Percentiles rank a stretch among this genome's conserved stretches.
These are phyloP conservation scores for Drosophila lini DNA, from an alignment of 1,140 invertebrate genomes.

Conservation along the genomic window DNA sequence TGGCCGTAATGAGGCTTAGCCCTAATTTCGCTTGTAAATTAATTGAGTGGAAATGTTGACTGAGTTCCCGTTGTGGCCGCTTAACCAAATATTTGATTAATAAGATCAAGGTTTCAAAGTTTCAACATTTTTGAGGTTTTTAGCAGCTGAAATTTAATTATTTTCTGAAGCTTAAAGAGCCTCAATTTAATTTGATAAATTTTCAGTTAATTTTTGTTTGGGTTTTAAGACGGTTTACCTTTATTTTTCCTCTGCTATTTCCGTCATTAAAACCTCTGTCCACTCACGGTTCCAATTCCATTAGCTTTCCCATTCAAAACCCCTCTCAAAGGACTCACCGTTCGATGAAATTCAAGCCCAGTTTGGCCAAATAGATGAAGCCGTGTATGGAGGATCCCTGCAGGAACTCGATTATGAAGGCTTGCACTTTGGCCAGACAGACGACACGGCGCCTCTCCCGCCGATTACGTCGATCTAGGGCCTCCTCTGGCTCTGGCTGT, in stretches of 20 bases:
- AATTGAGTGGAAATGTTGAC: conserved; percentile 56
- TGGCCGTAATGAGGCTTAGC: conserved; percentile 57
- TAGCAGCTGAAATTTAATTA: background rate
- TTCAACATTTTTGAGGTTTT: background rate
- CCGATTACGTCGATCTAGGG: background rate
- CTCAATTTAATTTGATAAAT: background rate
- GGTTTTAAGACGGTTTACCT: no score
- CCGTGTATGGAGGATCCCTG: conserved; percentile 81
- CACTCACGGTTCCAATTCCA: conserved; percentile 16
- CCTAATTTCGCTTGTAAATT: conserved; percentile 60
- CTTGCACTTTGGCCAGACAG: conserved; percentile 60
- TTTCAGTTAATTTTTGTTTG: background rate
- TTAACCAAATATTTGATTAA: conserved; percentile 34
- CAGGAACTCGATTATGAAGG: conserved; percentile 81
- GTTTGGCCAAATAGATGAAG: conserved; percentile 81
- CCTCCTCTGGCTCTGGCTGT: background rate
- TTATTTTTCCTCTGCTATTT: background rate
- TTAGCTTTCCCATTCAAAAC: conserved; percentile 8
- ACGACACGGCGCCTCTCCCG: conserved; percentile 2
- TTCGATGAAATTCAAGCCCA: conserved; percentile 74
- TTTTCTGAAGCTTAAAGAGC: background rate
- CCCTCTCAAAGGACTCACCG: conserved; percentile 59
- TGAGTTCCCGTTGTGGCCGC: conserved; percentile 19
- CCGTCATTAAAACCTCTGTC: background rate
- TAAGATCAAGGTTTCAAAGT: conserved; percentile 14